Conservation (phyloP, 2,888 invertebrate species). For the Stenichneumon culpator region DNA sequence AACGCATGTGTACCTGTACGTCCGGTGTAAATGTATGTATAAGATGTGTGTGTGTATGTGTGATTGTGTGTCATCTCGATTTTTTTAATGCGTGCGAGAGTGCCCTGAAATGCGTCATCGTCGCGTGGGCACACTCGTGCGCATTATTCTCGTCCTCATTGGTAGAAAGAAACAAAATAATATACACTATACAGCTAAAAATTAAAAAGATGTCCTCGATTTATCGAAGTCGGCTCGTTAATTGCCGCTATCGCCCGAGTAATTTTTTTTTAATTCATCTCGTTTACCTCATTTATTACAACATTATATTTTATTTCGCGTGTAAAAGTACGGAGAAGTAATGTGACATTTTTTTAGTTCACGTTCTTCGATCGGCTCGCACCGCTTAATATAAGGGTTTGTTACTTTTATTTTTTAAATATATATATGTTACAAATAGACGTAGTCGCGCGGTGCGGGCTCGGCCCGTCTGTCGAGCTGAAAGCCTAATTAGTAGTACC, state of each 20-base stretch:
- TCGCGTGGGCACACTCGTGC: constrained; percentile 7
- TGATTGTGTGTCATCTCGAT: constrained; percentile 37
- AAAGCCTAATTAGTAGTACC: constrained; percentile 43
- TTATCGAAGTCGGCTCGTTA: constrained; percentile 9
- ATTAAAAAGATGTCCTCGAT: constrained; percentile 64
- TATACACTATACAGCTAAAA: constrained; percentile 77
- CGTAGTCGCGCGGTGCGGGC: constrained; percentile 24
- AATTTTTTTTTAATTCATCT: constrained; percentile 6
- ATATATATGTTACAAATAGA: constrained; percentile 1
- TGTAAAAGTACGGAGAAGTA: constrained; percentile 64
- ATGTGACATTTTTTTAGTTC: constrained; percentile 39
- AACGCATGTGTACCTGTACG: constrained; percentile 59
- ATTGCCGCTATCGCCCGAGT: constrained; percentile 37
- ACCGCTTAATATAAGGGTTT: constrained; percentile 1
- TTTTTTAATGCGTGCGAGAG: constrained; percentile 12
- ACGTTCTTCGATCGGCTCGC: constrained; percentile 2
- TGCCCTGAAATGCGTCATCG: constrained; percentile 4
- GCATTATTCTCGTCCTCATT: constrained; percentile 42
- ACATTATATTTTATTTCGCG: constrained; percentile 47
- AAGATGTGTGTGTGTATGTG: constrained; percentile 32
- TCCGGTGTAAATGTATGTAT: constrained; percentile 68
- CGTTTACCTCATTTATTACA: constrained; percentile 10
- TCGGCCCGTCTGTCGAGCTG: constrained; percentile 10
- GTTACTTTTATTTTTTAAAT: not conserved
- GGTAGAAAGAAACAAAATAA: constrained; percentile 59